Percentiles rank a stretch among this genome's conserved stretches.
Conservation (phyloP, 2,113 vertebrate species). For the Phalacrocorax carbo region DNA sequence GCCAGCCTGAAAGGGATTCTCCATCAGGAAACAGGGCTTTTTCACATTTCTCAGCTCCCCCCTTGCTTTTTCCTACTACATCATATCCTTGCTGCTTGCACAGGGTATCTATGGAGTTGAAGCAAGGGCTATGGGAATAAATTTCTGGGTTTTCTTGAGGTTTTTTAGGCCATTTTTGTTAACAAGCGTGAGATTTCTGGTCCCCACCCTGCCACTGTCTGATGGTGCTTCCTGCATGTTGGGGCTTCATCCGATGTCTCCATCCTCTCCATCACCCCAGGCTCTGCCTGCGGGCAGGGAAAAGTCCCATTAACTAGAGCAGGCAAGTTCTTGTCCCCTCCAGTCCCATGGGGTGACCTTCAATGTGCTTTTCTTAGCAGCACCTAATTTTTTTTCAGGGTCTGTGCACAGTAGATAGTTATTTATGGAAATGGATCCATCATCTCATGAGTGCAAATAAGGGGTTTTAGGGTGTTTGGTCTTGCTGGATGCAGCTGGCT, state of each 20-base stretch:
- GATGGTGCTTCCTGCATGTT: constrained; percentile 17
- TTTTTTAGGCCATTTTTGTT: constrained; percentile 8
- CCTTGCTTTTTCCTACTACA: not conserved
- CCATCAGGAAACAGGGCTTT: not conserved
- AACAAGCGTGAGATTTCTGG: constrained; percentile 39
- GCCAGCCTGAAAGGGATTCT: not conserved
- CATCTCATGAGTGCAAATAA: not conserved
- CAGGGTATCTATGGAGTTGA: accelerated
- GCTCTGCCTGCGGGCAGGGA: constrained; percentile 65
- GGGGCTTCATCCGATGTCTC: constrained; percentile 51
- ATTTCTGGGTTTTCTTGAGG: accelerated
- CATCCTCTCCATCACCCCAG: not conserved
- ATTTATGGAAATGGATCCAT: not conserved
- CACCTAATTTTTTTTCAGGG: not conserved
- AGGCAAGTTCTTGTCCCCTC: not conserved
- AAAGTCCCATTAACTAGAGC: constrained; percentile 61
- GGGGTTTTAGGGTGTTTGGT: not conserved
- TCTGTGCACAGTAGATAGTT: not conserved
- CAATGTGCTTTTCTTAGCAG: not conserved
- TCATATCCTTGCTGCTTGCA: accelerated
- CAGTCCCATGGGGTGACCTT: not conserved
- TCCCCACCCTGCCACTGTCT: constrained; percentile 34
- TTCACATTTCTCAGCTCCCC: not conserved
- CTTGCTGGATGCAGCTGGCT: not conserved
- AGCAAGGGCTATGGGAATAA: accelerated